phyloP scores from a whole-genome alignment of 2,113 vertebrate genomes.

The Planiliza haematocheilus region DNA sequence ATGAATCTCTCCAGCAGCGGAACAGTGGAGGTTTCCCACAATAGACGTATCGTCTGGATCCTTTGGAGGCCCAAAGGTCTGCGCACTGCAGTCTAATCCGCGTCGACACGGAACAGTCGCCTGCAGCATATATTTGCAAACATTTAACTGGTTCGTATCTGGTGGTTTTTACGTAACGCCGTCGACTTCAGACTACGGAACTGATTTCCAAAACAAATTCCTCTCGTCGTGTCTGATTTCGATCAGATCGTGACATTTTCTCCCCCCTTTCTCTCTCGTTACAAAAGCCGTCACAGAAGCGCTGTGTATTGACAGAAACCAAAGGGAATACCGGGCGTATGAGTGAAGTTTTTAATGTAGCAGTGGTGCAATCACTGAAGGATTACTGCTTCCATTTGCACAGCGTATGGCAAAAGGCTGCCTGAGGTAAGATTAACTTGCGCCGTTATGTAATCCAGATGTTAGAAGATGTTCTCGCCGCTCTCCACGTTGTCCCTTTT shows the following conservation, averaged over 20 bases:
- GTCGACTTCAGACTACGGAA: background rate
- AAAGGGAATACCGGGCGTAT: conserved; percentile 33
- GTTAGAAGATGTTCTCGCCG: conserved; percentile 55
- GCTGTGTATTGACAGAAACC: conserved; percentile 20
- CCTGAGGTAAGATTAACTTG: conserved; percentile 69
- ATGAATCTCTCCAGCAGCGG: conserved; percentile 21
- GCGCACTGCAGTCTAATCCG: background rate
- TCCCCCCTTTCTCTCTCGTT: background rate
- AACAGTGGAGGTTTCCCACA: conserved; percentile 10
- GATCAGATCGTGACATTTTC: background rate
- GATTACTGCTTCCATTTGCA: conserved; percentile 65
- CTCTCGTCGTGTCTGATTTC: background rate
- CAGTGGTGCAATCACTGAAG: conserved; percentile 44
- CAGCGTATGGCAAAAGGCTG: conserved; percentile 55
- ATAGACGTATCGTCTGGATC: background rate
- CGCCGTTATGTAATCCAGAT: conserved; percentile 62
- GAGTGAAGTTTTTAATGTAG: conserved; percentile 48
- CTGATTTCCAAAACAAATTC: background rate
- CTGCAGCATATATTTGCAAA: background rate
- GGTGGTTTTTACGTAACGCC: background rate
- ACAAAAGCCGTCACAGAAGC: conserved; percentile 12
- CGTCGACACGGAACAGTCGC: background rate
- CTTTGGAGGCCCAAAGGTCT: conserved; percentile 7
- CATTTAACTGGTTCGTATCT: background rate
- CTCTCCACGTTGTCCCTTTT: conserved; percentile 43